A percentile compares a stretch with the other conserved stretches of the same genome.
Evolutionary conservation across 2,797 vertebrate genomes (phyloP).

Genomic region (Silurus aristotelis): DNA sequence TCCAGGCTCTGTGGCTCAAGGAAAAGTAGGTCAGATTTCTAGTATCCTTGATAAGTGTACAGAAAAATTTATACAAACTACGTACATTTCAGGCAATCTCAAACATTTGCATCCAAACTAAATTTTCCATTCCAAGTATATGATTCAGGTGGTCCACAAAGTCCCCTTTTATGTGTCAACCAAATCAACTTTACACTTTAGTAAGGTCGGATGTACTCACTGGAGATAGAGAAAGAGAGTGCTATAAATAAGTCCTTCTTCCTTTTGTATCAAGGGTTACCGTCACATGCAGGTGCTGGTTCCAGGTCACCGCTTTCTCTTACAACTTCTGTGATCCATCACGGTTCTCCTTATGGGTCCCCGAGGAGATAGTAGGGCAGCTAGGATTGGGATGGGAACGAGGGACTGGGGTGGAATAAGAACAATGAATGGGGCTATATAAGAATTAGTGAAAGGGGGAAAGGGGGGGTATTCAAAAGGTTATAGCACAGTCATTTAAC

Average conservation of each 20-base stretch:
- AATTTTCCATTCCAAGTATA: background rate
- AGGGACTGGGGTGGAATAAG: background rate
- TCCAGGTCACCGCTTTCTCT: background rate
- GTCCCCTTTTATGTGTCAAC: background rate
- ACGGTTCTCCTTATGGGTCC: background rate
- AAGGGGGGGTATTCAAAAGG: background rate
- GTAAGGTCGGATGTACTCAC: background rate
- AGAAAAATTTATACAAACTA: background rate
- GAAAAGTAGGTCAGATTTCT: background rate
- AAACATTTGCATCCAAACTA: background rate
- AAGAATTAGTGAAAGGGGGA: background rate
- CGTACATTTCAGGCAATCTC: background rate
- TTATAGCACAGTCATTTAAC: background rate
- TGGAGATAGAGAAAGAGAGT: background rate
- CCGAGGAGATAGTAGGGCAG: background rate
- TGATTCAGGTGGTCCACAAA: background rate
- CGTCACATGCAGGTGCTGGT: conserved; percentile 3
- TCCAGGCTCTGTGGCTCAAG: background rate
- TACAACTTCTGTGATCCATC: conserved; percentile 6
- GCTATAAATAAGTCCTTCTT: conserved; percentile 1
- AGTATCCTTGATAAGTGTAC: background rate
- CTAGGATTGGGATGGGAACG: background rate
- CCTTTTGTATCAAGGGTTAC: conserved; percentile 1
- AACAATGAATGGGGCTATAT: background rate
- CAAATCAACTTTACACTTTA: background rate